Base-by-base conservation (phyloP, 2,888 invertebrate species). In the Lochmaea capreae region DNA sequence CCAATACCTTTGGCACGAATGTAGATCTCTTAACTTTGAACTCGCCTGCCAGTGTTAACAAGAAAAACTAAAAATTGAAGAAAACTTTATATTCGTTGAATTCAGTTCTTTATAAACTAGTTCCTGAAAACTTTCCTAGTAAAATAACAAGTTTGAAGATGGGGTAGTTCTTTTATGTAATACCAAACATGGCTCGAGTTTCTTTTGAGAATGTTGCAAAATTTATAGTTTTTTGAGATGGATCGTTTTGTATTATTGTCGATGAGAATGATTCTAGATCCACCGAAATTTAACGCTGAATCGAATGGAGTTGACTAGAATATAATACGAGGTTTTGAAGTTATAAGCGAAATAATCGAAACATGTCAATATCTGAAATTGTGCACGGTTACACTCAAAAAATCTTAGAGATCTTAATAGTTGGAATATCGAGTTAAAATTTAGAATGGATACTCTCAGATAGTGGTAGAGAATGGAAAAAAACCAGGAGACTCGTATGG, bases 21-120 rank as follows among this genome's bases (percentile, higher is more conserved):
- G n/a, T 8, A 11, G 3, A n/a, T n/a, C 93, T 93, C 65, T 91
- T 90, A 52, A 92, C 75, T 82, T 92, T 90, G 14, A 80, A 78
- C 74, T 90, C 90, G 87, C 89, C 83, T 69, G 86, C 83, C 76
- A 80, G 86, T 86, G 84, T 10, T 85, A 85, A 70, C 22, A 33
- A 66, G 62, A 73, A 58, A 58, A 58, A 18, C 58, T 58, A 58
- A 58, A 58, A 58, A 33, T 58, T 58, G 58, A 26, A 58, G 12
- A 14, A n/a, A 68, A 68, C 61, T 68, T 68, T 68, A 49, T 6
- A 68, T 59, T 58, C 57, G n/a, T 8, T 22, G 52, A 43, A 16
- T 42, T 3, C 59, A 14, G 18, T 22, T 16, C 58, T 66, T 52
- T 52, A 46, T 52, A 22, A 57, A 66, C 61, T 61, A 46, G 59